A percentile compares a stretch with the other conserved stretches of the same genome.
These are phyloP conservation scores for Villa cingulata DNA, from an alignment of 2,888 invertebrate genomes.

Conservation along the genomic window DNA sequence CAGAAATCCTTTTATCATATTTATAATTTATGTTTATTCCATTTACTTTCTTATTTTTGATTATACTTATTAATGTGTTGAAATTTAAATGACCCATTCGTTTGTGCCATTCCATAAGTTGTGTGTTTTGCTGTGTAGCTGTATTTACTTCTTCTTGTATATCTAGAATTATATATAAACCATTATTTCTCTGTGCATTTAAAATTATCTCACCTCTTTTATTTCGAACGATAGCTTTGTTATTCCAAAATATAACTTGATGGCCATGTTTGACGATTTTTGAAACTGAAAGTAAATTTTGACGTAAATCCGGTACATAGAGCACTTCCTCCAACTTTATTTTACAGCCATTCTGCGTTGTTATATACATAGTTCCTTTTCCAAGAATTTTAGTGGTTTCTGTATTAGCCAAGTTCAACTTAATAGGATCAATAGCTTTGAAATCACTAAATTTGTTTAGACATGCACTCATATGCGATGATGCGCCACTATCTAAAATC, in stretches of 20 bases:
- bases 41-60: not conserved
- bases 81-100: constrained; percentile 3
- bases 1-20: not conserved
- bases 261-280: no score
- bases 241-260: no score
- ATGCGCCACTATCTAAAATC: not conserved
- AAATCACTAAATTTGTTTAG: not conserved
- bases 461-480: not conserved
- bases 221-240: no score
- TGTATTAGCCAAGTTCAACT: not conserved
- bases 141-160: no score
- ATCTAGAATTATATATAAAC: no score
- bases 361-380: not conserved
- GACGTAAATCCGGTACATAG: not conserved
- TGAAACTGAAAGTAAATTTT: no score
- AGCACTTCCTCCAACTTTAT: not conserved
- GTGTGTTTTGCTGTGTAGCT: no score
- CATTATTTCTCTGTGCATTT: no score
- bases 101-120: not conserved
- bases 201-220: no score
- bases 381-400: not conserved
- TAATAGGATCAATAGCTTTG: not conserved
- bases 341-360: not conserved
- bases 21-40: constrained; percentile 3
- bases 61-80: not conserved